Percentiles rank a stretch among this genome's conserved stretches.
Conservation (phyloP, 2,888 invertebrate genomes). For the Punctoribates punctum region DNA sequence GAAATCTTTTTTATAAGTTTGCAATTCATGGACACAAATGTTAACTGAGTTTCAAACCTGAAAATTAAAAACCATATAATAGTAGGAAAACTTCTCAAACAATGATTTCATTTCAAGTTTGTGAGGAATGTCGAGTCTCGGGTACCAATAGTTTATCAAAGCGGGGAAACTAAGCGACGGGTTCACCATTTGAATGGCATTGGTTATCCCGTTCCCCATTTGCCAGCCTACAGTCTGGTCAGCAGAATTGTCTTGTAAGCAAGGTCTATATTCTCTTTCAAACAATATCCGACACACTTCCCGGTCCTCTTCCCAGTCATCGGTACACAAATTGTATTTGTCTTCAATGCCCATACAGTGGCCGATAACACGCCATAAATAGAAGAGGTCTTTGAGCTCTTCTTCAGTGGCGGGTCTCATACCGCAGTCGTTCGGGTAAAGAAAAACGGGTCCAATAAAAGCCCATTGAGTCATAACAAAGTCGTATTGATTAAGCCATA, state of each 20-base stretch:
- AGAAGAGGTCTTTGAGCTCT: slow-evolving; percentile 70
- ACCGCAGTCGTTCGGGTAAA: slow-evolving; percentile 63
- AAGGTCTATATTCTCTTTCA: slow-evolving; percentile 32
- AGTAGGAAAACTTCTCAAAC: not conserved
- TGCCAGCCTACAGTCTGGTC: not conserved
- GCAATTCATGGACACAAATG: not conserved
- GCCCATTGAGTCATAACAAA: slow-evolving; percentile 81
- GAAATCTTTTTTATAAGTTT: not conserved
- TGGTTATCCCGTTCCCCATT: not conserved
- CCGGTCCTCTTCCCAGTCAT: slow-evolving; percentile 26
- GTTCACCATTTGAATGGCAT: not conserved
- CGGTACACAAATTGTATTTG: slow-evolving; percentile 40
- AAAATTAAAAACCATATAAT: slow-evolving; percentile 4
- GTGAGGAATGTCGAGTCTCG: not conserved
- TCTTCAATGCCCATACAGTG: slow-evolving; percentile 66
- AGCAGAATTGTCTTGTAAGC: not conserved
- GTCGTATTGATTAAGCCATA: slow-evolving; percentile 70
- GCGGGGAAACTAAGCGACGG: slow-evolving; percentile 1
- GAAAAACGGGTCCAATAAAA: slow-evolving; percentile 70
- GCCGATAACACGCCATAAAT: slow-evolving; percentile 79
- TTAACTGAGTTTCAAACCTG: not conserved
- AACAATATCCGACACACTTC: slow-evolving; percentile 15
- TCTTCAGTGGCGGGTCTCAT: slow-evolving; percentile 61
- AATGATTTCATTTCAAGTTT: not conserved
- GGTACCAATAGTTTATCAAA: not conserved